Percentiles rank a stretch among this genome's conserved stretches.
phyloP scores from a whole-genome alignment of 2,888 invertebrate species.

The Ferdinandea cuprea region DNA sequence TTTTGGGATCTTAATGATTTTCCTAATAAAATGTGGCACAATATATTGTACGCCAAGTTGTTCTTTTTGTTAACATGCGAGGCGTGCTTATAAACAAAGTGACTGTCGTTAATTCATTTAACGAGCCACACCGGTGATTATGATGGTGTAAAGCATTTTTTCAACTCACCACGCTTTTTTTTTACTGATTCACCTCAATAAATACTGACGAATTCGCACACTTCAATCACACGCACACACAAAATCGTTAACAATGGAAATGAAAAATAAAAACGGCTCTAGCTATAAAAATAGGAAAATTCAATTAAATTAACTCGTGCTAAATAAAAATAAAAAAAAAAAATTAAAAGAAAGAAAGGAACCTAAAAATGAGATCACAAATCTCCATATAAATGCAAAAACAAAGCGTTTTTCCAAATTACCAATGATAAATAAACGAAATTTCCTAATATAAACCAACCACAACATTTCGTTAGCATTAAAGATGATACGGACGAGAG shows the following conservation, averaged over 20 bases:
- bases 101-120: slow-evolving; percentile 52
- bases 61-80: neutral
- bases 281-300: slow-evolving; percentile 36
- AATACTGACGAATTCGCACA: slow-evolving; percentile 37
- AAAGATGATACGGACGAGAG: neutral
- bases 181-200: slow-evolving; percentile 52
- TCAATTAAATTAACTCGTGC: slow-evolving; percentile 26
- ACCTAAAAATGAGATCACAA: slow-evolving; percentile 40
- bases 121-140: slow-evolving; percentile 46
- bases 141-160: slow-evolving; percentile 50
- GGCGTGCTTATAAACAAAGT: slow-evolving; percentile 43
- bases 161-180: slow-evolving; percentile 27
- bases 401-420: slow-evolving; percentile 51
- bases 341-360: neutral
- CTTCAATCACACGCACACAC: slow-evolving; percentile 13
- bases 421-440: slow-evolving; percentile 62
- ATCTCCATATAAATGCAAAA: slow-evolving; percentile 23
- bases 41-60: too few species aligned
- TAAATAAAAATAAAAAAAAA: slow-evolving; percentile 8
- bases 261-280: neutral
- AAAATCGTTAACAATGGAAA: slow-evolving; percentile 5
- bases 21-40: slow-evolving; percentile 15
- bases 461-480: slow-evolving; percentile 37
- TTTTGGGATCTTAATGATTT: slow-evolving; percentile 9
- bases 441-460: slow-evolving; percentile 44